Evolutionary conservation across 2,113 vertebrate species (phyloP).

Genomic region (Toxostoma redivivum): DNA sequence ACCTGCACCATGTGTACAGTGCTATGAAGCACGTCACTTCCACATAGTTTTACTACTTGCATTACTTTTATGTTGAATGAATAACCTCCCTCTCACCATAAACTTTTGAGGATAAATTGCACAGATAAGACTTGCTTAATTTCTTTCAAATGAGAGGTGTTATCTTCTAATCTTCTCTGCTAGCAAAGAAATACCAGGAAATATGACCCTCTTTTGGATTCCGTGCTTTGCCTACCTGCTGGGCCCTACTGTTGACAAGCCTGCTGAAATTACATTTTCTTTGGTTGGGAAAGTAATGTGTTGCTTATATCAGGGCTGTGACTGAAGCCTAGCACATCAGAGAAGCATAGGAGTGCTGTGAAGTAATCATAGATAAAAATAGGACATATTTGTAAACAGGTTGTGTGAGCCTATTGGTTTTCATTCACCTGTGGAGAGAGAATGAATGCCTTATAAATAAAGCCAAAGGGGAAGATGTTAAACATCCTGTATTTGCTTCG

Average conservation of each 20-base stretch:
- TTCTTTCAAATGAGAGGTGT: neutral
- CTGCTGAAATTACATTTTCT: slow-evolving; percentile 53
- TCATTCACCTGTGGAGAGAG: slow-evolving; percentile 44
- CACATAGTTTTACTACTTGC: neutral
- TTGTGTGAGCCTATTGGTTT: slow-evolving; percentile 26
- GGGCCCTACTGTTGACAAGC: slow-evolving; percentile 29
- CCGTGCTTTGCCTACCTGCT: neutral
- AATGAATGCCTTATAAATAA: slow-evolving; percentile 34
- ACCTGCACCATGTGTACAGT: neutral
- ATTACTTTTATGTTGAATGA: neutral
- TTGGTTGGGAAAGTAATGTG: neutral
- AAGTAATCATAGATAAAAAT: slow-evolving; percentile 53
- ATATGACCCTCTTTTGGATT: neutral
- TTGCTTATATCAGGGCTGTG: slow-evolving; percentile 45
- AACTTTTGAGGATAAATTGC: neutral
- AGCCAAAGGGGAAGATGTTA: slow-evolving; percentile 30
- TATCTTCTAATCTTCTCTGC: slow-evolving; percentile 15
- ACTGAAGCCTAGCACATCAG: slow-evolving; percentile 32
- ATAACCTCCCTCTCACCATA: neutral
- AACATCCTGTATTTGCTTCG: neutral
- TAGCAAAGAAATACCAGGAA: neutral
- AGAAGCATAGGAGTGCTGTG: slow-evolving; percentile 10
- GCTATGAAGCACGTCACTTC: neutral
- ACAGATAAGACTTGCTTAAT: neutral
- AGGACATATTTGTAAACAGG: slow-evolving; percentile 52